phyloP scores from a whole-genome alignment of 2,113 vertebrate genomes.

The Ivindomyrus marchei region DNA sequence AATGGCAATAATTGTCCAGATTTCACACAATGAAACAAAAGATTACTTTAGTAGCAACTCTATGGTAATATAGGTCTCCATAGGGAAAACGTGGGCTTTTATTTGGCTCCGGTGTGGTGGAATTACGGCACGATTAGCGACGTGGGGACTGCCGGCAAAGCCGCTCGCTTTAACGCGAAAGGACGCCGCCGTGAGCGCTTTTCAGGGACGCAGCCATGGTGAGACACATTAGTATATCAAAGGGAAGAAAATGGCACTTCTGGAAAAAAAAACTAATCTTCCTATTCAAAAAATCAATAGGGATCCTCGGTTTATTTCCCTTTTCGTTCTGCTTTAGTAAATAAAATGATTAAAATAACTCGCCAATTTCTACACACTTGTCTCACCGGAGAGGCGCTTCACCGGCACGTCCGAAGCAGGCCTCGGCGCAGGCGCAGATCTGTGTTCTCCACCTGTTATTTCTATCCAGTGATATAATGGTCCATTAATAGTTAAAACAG shows the following conservation, averaged over 20 bases:
- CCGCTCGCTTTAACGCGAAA: neutral
- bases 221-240: neutral
- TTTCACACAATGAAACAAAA: neutral
- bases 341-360: neutral
- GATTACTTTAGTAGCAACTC: neutral
- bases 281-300: neutral
- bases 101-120: neutral
- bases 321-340: neutral
- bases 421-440: neutral
- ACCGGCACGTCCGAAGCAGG: neutral
- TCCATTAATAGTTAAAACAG: slow-evolving; percentile 24
- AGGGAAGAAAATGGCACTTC: neutral
- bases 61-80: neutral
- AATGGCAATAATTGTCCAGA: neutral
- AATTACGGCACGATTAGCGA: neutral
- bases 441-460: neutral
- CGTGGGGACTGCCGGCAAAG: neutral
- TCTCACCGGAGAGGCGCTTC: neutral
- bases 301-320: neutral
- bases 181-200: neutral
- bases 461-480: slow-evolving; percentile 20
- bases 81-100: neutral
- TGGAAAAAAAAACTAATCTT: neutral
- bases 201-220: neutral
- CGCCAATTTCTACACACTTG: neutral